Evolutionary conservation across 35 echinoderm and acorn worm genomes (phyloP).

Genomic region (Holothuria glaberrima): DNA sequence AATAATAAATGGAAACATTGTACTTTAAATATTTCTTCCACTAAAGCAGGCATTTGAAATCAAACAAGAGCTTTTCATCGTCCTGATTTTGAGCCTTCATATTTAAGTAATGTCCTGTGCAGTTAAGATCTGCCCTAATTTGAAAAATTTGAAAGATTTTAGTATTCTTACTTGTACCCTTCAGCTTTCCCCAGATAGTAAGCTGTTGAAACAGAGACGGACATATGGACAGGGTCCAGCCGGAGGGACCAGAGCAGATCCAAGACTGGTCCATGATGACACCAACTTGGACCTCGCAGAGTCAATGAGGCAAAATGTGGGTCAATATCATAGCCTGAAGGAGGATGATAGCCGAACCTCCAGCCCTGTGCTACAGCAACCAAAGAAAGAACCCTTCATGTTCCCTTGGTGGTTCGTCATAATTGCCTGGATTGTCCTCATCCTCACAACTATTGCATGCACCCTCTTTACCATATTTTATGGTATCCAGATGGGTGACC

Average conservation of each 20-base stretch:
- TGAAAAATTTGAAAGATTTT: neutral
- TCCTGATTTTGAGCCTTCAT: neutral
- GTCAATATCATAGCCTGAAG: conserved; percentile 10
- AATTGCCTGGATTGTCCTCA: conserved; percentile 77
- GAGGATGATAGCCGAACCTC: neutral
- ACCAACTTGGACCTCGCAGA: conserved; percentile 19
- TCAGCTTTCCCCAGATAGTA: conserved; percentile 32
- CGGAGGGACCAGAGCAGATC: conserved; percentile 64
- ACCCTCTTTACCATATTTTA: conserved; percentile 84
- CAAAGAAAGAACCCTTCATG: conserved; percentile 68
- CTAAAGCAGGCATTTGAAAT: too few species aligned
- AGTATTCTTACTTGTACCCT: neutral
- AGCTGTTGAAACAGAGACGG: neutral
- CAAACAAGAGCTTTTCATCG: neutral
- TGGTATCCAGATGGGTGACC: conserved; percentile 76
- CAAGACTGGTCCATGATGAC: conserved; percentile 55
- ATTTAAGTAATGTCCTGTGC: neutral
- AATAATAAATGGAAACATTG: too few species aligned
- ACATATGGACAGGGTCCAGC: conserved; percentile 56
- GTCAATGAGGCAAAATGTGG: neutral
- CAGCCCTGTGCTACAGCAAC: conserved; percentile 23
- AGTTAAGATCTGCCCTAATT: too few species aligned
- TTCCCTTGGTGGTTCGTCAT: conserved; percentile 93
- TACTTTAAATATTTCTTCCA: too few species aligned
- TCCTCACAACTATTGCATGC: conserved; percentile 54